phyloP scores from a whole-genome alignment of 2,797 vertebrate species.

The Trematomus bernacchii region DNA sequence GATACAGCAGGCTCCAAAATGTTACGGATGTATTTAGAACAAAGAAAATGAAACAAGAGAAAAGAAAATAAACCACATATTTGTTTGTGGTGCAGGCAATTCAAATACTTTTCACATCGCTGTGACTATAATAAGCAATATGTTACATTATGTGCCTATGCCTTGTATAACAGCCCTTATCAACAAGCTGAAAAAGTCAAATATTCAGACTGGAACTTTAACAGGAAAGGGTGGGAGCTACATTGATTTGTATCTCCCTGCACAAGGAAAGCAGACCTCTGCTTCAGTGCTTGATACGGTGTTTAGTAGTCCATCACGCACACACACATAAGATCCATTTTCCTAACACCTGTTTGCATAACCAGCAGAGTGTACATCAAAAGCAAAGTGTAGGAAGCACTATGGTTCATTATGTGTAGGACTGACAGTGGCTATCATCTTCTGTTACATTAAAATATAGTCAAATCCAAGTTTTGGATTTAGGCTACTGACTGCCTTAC shows the following conservation, averaged over 20 bases:
- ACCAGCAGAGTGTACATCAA: slow-evolving; percentile 15
- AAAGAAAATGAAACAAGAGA: neutral
- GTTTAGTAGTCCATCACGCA: neutral
- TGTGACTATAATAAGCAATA: neutral
- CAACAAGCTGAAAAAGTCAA: slow-evolving; percentile 20
- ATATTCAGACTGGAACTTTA: slow-evolving; percentile 15
- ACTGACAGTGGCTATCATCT: neutral
- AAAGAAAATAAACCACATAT: neutral
- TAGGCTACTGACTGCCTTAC: neutral
- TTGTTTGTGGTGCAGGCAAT: neutral
- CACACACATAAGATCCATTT: neutral
- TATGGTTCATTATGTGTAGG: neutral
- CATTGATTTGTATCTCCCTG: slow-evolving; percentile 52
- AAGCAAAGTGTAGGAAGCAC: slow-evolving; percentile 8
- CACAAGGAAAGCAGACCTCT: slow-evolving; percentile 50
- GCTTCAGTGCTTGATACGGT: slow-evolving; percentile 22
- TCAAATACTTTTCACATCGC: neutral
- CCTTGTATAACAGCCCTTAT: neutral
- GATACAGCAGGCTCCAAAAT: neutral
- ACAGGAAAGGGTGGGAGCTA: slow-evolving; percentile 70
- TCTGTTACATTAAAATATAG: too few species aligned
- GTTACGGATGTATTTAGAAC: neutral
- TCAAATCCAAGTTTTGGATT: slow-evolving; percentile 3
- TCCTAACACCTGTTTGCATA: slow-evolving; percentile 34
- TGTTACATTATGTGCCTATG: neutral